Evolutionary conservation across 2,797 vertebrate genomes (phyloP).

Genomic region (Synaphobranchus kaupii): DNA sequence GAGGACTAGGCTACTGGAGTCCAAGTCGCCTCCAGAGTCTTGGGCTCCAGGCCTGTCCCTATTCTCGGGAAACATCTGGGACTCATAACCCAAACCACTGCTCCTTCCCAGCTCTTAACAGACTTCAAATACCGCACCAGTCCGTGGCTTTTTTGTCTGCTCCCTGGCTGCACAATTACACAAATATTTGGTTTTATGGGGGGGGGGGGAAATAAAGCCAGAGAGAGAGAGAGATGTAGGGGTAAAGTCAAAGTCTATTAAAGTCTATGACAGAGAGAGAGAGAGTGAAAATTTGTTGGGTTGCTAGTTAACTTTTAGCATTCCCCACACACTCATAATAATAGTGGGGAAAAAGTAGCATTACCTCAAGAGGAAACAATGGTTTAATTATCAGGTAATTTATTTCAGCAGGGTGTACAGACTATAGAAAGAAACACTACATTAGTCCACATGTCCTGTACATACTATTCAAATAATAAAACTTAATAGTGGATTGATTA

Average conservation of each 20-base stretch:
- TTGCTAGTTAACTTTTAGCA: constrained; percentile 21
- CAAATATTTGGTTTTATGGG: constrained; percentile 39
- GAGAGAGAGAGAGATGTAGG: neutral
- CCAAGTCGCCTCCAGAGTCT: neutral
- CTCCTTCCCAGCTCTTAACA: constrained; percentile 38
- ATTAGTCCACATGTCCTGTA: neutral
- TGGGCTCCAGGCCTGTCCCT: constrained; percentile 16
- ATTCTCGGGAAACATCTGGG: constrained; percentile 52
- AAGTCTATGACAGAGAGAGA: neutral
- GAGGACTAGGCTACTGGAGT: neutral
- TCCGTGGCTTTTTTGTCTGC: constrained; percentile 10
- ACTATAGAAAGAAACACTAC: neutral
- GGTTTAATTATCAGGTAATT: neutral
- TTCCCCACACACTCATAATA: constrained; percentile 1
- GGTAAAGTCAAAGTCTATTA: neutral
- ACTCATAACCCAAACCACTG: constrained; percentile 37
- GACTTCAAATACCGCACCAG: constrained; percentile 34
- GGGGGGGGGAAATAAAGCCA: constrained; percentile 5
- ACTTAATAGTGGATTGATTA: neutral
- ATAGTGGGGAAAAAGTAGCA: neutral
- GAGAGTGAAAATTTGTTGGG: neutral
- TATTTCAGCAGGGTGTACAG: neutral
- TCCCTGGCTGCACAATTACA: constrained; percentile 32
- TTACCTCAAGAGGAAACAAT: constrained; percentile 3
- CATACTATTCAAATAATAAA: neutral